phyloP scores from a whole-genome alignment of 2,888 invertebrate genomes.

The Phanerotoma sp. region DNA sequence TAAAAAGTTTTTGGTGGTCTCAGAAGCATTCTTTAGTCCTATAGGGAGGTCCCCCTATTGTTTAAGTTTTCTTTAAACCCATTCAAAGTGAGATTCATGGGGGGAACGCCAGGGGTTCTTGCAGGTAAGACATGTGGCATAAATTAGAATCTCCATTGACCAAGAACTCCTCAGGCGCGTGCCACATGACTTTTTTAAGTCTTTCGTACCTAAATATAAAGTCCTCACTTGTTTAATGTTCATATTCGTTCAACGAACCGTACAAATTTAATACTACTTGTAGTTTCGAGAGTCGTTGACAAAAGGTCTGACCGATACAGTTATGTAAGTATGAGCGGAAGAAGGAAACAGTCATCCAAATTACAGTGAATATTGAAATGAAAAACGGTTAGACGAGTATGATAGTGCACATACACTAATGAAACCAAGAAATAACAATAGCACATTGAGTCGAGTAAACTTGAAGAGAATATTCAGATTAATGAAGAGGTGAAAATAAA shows the following conservation, averaged over 20 bases:
- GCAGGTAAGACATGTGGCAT: background rate
- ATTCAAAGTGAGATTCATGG: too few species aligned
- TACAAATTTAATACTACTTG: constrained; percentile 42
- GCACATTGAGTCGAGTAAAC: too few species aligned
- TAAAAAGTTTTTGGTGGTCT: too few species aligned
- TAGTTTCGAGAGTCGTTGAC: constrained; percentile 13
- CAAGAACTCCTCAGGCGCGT: background rate
- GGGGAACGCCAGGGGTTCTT: background rate
- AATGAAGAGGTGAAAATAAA: too few species aligned
- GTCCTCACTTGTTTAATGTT: constrained; percentile 16
- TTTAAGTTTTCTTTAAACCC: too few species aligned
- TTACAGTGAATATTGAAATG: background rate
- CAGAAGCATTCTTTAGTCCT: too few species aligned
- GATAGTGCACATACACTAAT: too few species aligned
- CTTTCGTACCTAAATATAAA: background rate
- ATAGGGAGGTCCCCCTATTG: too few species aligned
- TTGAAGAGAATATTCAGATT: too few species aligned
- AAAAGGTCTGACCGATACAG: background rate
- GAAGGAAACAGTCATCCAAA: constrained; percentile 2
- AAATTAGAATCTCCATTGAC: background rate
- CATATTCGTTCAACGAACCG: constrained; percentile 39
- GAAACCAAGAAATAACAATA: too few species aligned
- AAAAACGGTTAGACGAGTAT: background rate
- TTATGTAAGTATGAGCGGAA: constrained; percentile 16
- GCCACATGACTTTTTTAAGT: constrained; percentile 8